Base-by-base conservation (phyloP, 1,140 invertebrate species). In the Sycophila sp. region DNA sequence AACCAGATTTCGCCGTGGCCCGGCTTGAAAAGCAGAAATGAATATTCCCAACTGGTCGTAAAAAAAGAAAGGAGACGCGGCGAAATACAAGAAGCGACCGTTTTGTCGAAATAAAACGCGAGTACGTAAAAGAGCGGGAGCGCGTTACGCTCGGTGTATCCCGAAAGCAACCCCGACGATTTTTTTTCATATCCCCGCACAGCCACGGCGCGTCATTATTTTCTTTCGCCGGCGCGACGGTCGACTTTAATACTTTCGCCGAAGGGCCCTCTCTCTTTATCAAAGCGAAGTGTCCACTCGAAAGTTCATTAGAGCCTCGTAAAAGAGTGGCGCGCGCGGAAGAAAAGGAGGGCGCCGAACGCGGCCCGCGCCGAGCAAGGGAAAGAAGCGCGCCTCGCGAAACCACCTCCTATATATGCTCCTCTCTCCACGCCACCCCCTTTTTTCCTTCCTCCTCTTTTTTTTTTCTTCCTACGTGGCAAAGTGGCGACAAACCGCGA, bases 281-380 rank as follows among this genome's bases (percentile, higher is more conserved):
- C 45, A 53, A 53, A 53, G 67, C 36, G 13, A 55, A 69, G 67
- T 55, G 36, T 58, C 59, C 32, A 64, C 68, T 70, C 22, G 68
- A 70, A 70, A 64, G 68, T 70, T 56, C 68, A 70, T 70, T 64
- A 70, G 40, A 70, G 51, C 34, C 38, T 58, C 59, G 51, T 64
- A 56, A 70, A 63, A 53, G 59, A 22, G 40, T 38, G 53, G 64
- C 7, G 55, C 53, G 8, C 32, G 42, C 15, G 53, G 24, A 68
- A 59, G 36, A 51, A 28, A 42, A 59, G 40, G 66, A 51, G 66
- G 28, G 55, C 55, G 45, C 1, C 49, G 64, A 60, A 70, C 64
- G 64, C 64, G 38, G 51, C 36, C 22, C 30, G 13, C 24, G 3
- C 4, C 15, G n/a, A 17, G n/a, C n/a, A 17, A 34, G 30, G 32